Percentiles rank a stretch among this genome's conserved stretches.
Evolutionary conservation across 1,140 invertebrate genomes (phyloP).

Genomic region (Drosophila lacertosa): DNA sequence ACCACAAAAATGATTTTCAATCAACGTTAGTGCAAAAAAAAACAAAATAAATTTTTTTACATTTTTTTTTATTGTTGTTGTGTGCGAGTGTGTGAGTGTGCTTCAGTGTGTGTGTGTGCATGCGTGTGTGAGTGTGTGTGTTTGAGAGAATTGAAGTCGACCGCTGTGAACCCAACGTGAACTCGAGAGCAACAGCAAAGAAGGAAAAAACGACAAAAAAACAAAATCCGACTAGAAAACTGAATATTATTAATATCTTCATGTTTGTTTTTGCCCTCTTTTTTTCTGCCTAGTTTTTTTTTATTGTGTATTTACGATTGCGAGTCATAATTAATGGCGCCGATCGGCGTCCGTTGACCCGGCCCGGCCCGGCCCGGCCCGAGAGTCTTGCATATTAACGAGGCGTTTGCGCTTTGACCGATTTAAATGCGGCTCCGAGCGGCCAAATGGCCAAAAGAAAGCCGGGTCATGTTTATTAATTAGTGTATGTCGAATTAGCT

Average conservation of each 20-base stretch:
- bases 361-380: constrained; percentile 28
- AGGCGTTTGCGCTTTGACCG: constrained; percentile 63
- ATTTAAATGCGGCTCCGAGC: constrained; percentile 40
- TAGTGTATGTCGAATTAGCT: neutral
- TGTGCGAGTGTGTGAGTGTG: constrained; percentile 51
- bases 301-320: constrained; percentile 20
- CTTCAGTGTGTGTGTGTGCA: constrained; percentile 44
- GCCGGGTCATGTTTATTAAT: constrained; percentile 34
- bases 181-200: no score
- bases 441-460: constrained; percentile 25
- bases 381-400: constrained; percentile 45
- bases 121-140: constrained; percentile 29
- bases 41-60: constrained; percentile 69
- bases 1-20: constrained; percentile 70
- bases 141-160: constrained; percentile 4
- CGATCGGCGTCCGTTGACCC: constrained; percentile 48
- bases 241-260: constrained; percentile 3
- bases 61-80: constrained; percentile 57
- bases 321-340: constrained; percentile 34
- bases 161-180: constrained; percentile 20
- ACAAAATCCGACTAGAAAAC: constrained; percentile 12
- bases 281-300: constrained; percentile 9
- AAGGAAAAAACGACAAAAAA: no score
- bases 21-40: constrained; percentile 43
- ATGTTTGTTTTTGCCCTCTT: constrained; percentile 7